Base-by-base conservation (phyloP, 1,140 invertebrate genomes). In the Laupala kohalensis region DNA sequence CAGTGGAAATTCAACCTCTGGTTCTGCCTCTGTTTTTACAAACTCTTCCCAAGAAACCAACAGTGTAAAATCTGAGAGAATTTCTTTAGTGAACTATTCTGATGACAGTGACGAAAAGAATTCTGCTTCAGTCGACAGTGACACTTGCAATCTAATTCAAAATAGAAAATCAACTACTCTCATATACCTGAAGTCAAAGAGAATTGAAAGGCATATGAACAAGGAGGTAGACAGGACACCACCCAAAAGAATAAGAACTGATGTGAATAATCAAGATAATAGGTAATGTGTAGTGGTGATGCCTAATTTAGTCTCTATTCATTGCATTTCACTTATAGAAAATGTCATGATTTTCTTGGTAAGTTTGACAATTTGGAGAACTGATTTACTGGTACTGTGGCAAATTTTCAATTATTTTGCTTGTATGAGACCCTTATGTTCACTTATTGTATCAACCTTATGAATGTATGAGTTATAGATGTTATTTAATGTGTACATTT, bases 131-230 rank as follows among this genome's bases (percentile, higher is more conserved):
- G 27, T 68, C n/a, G 67, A 68, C 28, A 68, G 27, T 68, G 28
- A n/a, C n/a, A 27, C 12, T n/a, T 13, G 3, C 23, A 23, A 4
- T 5, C 6, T 5, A 68, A 27, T 23, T 19, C 26, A 68, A 12
- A 23, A n/a, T 9, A 68, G 29, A 30, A 68, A 29, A 29, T 29
- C 27, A n/a, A 68, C 27, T 27, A 68, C 67, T 23, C 27, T 68
- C n/a, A 29, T 29, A 23, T 68, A 29, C 67, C 67, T 68, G 5
- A 68, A 68, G 12, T 29, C 26, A n/a, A 68, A 68, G 29, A 30
- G 67, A 68, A 68, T 68, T 28, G 67, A 68, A 29, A 68, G 67
- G 29, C 67, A 68, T 68, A 68, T 15, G 0, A 68, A 27, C 29
- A 27, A 29, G 5, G 28, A 29, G 23, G 29, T 68, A 5, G 67